A percentile compares a stretch with the other conserved stretches of the same genome.
phyloP scores from a whole-genome alignment of 2,113 vertebrate species.

The Hemichromis elongatus region DNA sequence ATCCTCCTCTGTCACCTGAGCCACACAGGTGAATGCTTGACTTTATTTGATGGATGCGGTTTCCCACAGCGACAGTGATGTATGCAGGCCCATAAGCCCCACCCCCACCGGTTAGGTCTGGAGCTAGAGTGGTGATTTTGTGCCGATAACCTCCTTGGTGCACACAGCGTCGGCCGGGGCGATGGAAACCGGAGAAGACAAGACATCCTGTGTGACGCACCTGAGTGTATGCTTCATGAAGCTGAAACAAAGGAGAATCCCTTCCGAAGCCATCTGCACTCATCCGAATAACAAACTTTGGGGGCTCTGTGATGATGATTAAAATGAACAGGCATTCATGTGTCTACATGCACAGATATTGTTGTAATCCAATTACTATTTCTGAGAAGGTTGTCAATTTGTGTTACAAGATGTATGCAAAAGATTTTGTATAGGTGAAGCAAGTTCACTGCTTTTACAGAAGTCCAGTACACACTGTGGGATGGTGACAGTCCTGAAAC shows the following conservation, averaged over 20 bases:
- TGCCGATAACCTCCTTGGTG: constrained; percentile 54
- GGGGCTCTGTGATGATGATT: not conserved
- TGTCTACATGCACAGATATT: not conserved
- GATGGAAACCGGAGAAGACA: constrained; percentile 51
- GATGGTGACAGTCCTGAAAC: not conserved
- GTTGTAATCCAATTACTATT: not conserved
- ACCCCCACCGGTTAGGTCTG: constrained; percentile 37
- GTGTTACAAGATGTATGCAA: not conserved
- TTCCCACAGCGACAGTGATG: constrained; percentile 70
- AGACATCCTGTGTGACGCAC: constrained; percentile 59
- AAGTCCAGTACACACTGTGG: not conserved
- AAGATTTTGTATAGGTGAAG: not conserved
- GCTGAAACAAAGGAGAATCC: constrained; percentile 46
- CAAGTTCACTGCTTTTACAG: not conserved
- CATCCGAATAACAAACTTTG: not conserved
- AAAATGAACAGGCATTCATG: not conserved
- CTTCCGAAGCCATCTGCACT: not conserved
- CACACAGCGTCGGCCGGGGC: constrained; percentile 1
- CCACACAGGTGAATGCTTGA: constrained; percentile 75
- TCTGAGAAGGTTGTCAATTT: not conserved
- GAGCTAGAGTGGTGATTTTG: constrained; percentile 50
- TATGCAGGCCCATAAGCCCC: constrained; percentile 30
- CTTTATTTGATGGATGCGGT: constrained; percentile 77
- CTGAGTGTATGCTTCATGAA: constrained; percentile 45
- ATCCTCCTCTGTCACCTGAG: constrained; percentile 75